Percentiles rank a stretch among this genome's conserved stretches.
These are phyloP conservation scores for Heliconius himera DNA, from an alignment of 1,140 invertebrate species.

Conservation along the genomic window DNA sequence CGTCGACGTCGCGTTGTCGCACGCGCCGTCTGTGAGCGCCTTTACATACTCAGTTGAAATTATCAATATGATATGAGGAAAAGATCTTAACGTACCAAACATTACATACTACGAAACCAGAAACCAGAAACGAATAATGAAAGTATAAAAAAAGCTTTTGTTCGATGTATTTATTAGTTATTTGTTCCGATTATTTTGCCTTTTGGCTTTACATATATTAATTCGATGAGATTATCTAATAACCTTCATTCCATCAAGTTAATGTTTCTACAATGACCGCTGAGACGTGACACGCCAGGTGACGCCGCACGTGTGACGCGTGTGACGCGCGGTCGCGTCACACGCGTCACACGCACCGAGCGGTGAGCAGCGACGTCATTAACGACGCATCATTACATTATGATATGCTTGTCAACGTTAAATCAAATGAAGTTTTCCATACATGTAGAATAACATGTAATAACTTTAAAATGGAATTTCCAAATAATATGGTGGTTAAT, in stretches of 20 bases:
- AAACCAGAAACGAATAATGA: neutral
- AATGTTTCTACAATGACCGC: neutral
- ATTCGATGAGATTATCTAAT: neutral
- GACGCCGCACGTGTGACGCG: neutral
- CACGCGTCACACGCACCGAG: no score
- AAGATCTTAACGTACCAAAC: neutral
- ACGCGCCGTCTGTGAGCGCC: slow-evolving; percentile 25
- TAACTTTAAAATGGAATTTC: no score
- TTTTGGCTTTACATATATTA: neutral
- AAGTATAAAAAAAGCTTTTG: neutral
- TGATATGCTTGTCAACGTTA: neutral
- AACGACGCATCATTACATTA: slow-evolving; percentile 18
- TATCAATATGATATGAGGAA: neutral
- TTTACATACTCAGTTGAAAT: slow-evolving; percentile 17
- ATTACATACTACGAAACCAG: neutral
- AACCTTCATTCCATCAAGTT: neutral
- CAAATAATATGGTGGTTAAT: no score
- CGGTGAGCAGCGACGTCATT: neutral
- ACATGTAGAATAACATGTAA: neutral
- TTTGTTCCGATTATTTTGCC: no score
- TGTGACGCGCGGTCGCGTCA: neutral
- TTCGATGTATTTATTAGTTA: no score
- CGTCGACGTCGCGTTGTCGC: slow-evolving; percentile 14
- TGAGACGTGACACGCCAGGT: neutral
- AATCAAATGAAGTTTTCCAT: neutral